Conservation (phyloP, 2,797 vertebrate genomes). For the Discoglossus pictus region DNA sequence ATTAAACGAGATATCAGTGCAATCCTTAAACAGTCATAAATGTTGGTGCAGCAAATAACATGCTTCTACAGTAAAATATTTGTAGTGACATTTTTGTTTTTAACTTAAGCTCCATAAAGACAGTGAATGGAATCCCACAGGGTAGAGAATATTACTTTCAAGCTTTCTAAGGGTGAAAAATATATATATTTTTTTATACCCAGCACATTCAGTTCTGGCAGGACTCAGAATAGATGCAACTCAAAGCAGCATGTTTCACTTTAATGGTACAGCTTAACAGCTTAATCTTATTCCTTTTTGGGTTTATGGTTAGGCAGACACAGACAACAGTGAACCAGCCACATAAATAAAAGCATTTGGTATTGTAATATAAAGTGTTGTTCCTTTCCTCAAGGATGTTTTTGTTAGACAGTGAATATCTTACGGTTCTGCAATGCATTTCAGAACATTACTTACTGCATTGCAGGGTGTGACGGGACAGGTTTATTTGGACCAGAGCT, state of each 20-base stretch:
- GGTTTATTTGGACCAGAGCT: too few relatives aligned
- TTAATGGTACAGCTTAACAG: slow-evolving; percentile 6
- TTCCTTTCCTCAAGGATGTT: background rate
- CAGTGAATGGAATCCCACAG: background rate
- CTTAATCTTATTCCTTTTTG: background rate
- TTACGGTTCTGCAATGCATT: too few relatives aligned
- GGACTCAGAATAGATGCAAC: background rate
- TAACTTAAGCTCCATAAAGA: slow-evolving; percentile 1
- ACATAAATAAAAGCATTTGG: background rate
- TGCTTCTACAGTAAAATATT: too few relatives aligned
- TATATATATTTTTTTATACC: background rate
- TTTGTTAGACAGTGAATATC: too few relatives aligned
- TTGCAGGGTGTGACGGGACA: too few relatives aligned
- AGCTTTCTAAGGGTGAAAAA: background rate
- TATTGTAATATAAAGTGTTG: background rate
- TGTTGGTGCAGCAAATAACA: too few relatives aligned
- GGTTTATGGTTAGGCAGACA: background rate
- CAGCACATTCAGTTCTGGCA: background rate
- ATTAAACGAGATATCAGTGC: too few relatives aligned
- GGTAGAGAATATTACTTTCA: background rate
- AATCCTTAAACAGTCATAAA: too few relatives aligned
- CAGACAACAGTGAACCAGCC: background rate
- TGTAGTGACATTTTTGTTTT: background rate
- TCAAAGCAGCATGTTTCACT: slow-evolving; percentile 7
- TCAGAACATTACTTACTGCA: too few relatives aligned